Percentiles rank a stretch among this genome's conserved stretches.
Conservation (phyloP, 2,797 vertebrate species). For the Melanogrammus aeglefinus region DNA sequence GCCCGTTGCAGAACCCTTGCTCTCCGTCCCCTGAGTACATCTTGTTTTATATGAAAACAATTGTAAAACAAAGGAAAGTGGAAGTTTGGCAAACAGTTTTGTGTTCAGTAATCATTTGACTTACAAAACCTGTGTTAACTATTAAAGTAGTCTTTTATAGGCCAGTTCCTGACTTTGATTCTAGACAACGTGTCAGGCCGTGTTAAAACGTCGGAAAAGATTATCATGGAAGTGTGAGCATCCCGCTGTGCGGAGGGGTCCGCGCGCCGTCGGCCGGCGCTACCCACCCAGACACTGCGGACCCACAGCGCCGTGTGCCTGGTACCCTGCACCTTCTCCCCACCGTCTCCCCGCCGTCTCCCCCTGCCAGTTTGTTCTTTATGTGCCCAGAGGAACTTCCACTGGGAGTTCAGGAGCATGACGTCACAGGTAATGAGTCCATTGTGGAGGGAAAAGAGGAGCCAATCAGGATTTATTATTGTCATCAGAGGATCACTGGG, state of each 20-base stretch:
- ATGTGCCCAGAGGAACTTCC: neutral
- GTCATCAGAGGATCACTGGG: neutral
- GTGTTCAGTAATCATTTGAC: slow-evolving; percentile 58
- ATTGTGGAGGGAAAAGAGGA: neutral
- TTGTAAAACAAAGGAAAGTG: slow-evolving; percentile 64
- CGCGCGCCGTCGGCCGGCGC: slow-evolving; percentile 53
- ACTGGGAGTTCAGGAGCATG: neutral
- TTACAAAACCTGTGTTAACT: slow-evolving; percentile 48
- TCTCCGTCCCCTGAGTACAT: slow-evolving; percentile 52
- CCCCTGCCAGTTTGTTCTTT: too few relatives aligned
- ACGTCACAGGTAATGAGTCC: neutral
- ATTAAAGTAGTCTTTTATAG: slow-evolving; percentile 58
- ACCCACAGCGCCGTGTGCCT: neutral
- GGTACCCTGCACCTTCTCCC: too few relatives aligned
- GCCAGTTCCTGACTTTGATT: slow-evolving; percentile 62
- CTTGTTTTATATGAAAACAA: slow-evolving; percentile 62
- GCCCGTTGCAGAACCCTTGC: slow-evolving; percentile 51
- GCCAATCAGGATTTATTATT: neutral
- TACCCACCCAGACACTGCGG: neutral
- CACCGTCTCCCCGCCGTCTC: too few relatives aligned
- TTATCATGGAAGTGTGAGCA: slow-evolving; percentile 58
- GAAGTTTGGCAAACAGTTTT: slow-evolving; percentile 61
- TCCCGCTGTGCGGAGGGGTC: slow-evolving; percentile 48
- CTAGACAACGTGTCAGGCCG: slow-evolving; percentile 63
- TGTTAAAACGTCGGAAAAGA: slow-evolving; percentile 67